Evolutionary conservation across 2,888 invertebrate species (phyloP).

Genomic region (Cosmia trapezina): DNA sequence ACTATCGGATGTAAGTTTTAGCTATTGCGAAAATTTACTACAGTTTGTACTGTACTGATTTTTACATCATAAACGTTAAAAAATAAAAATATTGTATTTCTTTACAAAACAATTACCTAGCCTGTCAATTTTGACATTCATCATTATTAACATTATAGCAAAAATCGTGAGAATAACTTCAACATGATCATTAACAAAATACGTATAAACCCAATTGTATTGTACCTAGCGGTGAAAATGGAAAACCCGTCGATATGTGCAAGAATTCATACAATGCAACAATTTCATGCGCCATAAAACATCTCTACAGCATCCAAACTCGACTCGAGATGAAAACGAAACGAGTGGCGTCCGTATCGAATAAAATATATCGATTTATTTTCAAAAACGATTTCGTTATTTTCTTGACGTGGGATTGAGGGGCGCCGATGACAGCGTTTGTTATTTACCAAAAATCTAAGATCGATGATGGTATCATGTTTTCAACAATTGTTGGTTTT

Average conservation of each 20-base stretch:
- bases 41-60: too few relatives aligned
- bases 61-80: background rate
- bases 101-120: slow-evolving; percentile 5
- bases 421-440: slow-evolving; percentile 76
- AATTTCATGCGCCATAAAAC: slow-evolving; percentile 90
- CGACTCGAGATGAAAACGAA: slow-evolving; percentile 80
- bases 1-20: background rate
- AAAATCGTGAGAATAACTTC: slow-evolving; percentile 77
- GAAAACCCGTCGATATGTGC: slow-evolving; percentile 83
- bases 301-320: slow-evolving; percentile 80
- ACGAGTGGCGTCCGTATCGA: slow-evolving; percentile 86
- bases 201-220: slow-evolving; percentile 83
- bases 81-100: background rate
- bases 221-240: slow-evolving; percentile 83
- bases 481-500: slow-evolving; percentile 56
- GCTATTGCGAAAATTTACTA: too few relatives aligned
- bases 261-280: slow-evolving; percentile 82
- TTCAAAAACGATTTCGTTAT: slow-evolving; percentile 86
- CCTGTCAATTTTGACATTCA: slow-evolving; percentile 38
- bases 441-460: slow-evolving; percentile 70
- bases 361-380: slow-evolving; percentile 89
- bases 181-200: slow-evolving; percentile 81
- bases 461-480: slow-evolving; percentile 62
- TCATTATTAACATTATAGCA: slow-evolving; percentile 48
- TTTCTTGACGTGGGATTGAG: slow-evolving; percentile 82